Evolutionary conservation across 2,888 invertebrate species (phyloP).

Genomic region (Cetonia aurata): DNA sequence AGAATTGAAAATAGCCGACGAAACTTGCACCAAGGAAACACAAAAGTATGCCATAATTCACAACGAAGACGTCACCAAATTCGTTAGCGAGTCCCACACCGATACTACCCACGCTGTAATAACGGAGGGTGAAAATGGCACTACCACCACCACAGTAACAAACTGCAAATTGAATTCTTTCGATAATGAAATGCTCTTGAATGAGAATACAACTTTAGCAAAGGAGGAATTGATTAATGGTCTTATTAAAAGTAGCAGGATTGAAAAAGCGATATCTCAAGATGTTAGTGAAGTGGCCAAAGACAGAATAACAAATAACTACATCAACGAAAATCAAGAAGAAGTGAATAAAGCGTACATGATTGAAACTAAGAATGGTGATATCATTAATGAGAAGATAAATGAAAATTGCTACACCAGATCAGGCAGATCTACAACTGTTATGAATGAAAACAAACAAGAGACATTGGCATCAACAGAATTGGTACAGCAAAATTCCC

Average conservation of each 20-base stretch:
- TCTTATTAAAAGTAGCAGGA: slow-evolving; percentile 10
- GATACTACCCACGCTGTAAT: slow-evolving; percentile 15
- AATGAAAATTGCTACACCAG: slow-evolving; percentile 14
- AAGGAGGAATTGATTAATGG: slow-evolving; percentile 25
- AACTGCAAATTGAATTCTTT: slow-evolving; percentile 13
- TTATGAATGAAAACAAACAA: not conserved
- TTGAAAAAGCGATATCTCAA: slow-evolving; percentile 18
- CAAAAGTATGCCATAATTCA: slow-evolving; percentile 25
- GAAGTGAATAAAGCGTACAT: slow-evolving; percentile 22
- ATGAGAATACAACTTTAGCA: not conserved
- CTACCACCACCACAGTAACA: not conserved
- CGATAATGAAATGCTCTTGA: slow-evolving; percentile 15
- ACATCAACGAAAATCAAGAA: slow-evolving; percentile 21
- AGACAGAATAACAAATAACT: slow-evolving; percentile 8
- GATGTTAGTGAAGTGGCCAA: slow-evolving; percentile 3
- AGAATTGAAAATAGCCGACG: slow-evolving; percentile 26
- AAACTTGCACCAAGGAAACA: slow-evolving; percentile 26
- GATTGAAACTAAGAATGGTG: slow-evolving; percentile 25
- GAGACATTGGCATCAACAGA: not conserved
- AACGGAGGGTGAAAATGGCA: slow-evolving; percentile 22
- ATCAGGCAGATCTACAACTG: slow-evolving; percentile 19
- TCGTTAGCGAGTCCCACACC: slow-evolving; percentile 12
- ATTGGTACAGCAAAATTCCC: slow-evolving; percentile 6
- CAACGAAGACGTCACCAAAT: slow-evolving; percentile 26
- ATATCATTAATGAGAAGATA: slow-evolving; percentile 24